Base-by-base conservation (phyloP, 2,888 invertebrate species). In the Tiliacea aurago region DNA sequence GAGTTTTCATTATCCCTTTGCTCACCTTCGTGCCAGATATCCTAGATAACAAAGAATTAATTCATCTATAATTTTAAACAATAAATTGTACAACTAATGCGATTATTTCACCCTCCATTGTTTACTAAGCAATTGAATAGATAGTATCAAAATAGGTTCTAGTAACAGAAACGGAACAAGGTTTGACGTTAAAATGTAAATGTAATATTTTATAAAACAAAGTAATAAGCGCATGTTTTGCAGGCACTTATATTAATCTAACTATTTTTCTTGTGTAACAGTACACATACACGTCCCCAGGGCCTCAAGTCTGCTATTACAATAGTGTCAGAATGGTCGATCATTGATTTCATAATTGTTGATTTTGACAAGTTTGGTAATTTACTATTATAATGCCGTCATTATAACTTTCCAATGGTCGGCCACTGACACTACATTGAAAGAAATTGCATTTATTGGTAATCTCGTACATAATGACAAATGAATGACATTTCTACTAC, bases 121-220 rank as follows among this genome's bases (percentile, higher is more conserved):
- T 53, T 68, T 67, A 53, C 28, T 56, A 71, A 67, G 62, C 59
- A 62, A 73, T 72, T 61, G 53, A 73, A 67, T 68, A 76, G 73
- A 76, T 76, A 72, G 65, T 64, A 76, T 73, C 66, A 18, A 69
- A 78, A 72, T 80, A 68, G 53, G 51, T 70, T 72, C 47, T 70
- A 67, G 58, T 37, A 82, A 68, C 70, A 72, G 74, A 74, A 76
- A 76, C 71, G 69, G 61, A 73, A 82, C 66, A 70, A 66, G 70
- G 59, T 61, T 70, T 67, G 43, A 65, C 70, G 65, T 76, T 82
- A 63, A 74, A 73, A 78, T 81, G 64, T 66, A 67, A 81, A 81
- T 70, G 55, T 62, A 58, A 51, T 63, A 56, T 68, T n/a, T 70
- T 73, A 73, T 68, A 53, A 41, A 70, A 62, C 67, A 53, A 70